Evolutionary conservation across 2,797 vertebrate species (phyloP).

Genomic region (Characodon lateralis): DNA sequence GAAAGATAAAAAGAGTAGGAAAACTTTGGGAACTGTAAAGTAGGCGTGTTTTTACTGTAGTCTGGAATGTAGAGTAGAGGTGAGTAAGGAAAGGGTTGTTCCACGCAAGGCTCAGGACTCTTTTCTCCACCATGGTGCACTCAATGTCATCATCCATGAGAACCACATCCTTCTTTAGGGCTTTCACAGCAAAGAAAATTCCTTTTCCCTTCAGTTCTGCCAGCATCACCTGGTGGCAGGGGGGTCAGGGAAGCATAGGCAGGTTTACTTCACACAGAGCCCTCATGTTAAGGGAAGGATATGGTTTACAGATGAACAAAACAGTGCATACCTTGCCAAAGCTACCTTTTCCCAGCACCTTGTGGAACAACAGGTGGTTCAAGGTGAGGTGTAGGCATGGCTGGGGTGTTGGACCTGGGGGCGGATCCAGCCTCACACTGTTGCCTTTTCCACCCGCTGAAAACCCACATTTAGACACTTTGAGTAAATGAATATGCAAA

Average conservation of each 20-base stretch:
- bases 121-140: conserved; percentile 98
- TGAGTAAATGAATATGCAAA: conserved; percentile 40
- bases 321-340: conserved; percentile 91
- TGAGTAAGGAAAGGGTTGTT: conserved; percentile 97
- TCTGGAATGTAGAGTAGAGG: conserved; percentile 94
- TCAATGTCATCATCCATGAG: conserved; percentile 97
- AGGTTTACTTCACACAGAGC: neutral
- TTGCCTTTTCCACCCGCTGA: conserved; percentile 72
- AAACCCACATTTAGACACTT: conserved; percentile 68
- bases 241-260: neutral
- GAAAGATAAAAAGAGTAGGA: no score
- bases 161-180: conserved; percentile 96
- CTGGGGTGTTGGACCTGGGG: conserved; percentile 41
- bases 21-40: no score
- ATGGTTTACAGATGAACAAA: neutral
- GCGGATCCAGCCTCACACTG: conserved; percentile 36
- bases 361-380: conserved; percentile 89
- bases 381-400: conserved; percentile 73
- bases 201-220: conserved; percentile 91
- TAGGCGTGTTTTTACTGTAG: conserved; percentile 82
- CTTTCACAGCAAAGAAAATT: conserved; percentile 92
- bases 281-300: neutral
- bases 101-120: conserved; percentile 93
- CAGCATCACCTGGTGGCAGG: conserved; percentile 86
- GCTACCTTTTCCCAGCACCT: conserved; percentile 97